Base-by-base conservation (phyloP, 2,888 invertebrate genomes). In the Troides oblongomaculatus region DNA sequence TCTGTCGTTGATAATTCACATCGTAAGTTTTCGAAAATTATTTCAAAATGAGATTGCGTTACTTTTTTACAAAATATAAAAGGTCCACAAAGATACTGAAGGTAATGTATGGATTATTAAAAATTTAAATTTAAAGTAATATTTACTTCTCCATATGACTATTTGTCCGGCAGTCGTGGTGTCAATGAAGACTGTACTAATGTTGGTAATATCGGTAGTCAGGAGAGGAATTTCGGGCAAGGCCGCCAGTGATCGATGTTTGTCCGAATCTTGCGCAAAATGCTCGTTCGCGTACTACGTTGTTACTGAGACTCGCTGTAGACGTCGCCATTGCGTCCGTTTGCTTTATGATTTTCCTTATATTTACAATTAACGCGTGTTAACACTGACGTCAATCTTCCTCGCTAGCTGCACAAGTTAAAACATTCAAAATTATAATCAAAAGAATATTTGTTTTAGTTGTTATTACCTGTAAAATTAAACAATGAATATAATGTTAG, bases 191-290 rank as follows among this genome's bases (percentile, higher is more conserved):
- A 73, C 69, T 74, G 58, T 72, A 72, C 73, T 39, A 63, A 70
- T 58, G 58, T 62, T 70, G 23, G 75, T 71, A 73, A 75, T 74
- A 70, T 75, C 69, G 70, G 72, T 72, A 73, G 72, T 76, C 78
- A 75, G 75, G 78, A 79, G 82, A 88, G 81, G 84, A 85, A 90
- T 89, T 87, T 86, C 87, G 90, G 87, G 89, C 90, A 90, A 90
- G 91, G 90, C 81, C 87, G 76, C 72, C 74, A 74, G 81, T 85
- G 87, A 87, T 87, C 85, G 83, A 87, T 86, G 86, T 84, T 81
- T 82, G 80, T 77, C 76, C 76, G 79, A 80, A 63, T n/a, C 79
- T 90, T 90, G 86, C 88, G 88, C 84, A 90, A 90, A 77, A 74
- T 72, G 71, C 72, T 72, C 77, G 75, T 76, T 74, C 76, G 75